Evolutionary conservation across 2,113 vertebrate species (phyloP).

Genomic region (Limnothrissa miodon): DNA sequence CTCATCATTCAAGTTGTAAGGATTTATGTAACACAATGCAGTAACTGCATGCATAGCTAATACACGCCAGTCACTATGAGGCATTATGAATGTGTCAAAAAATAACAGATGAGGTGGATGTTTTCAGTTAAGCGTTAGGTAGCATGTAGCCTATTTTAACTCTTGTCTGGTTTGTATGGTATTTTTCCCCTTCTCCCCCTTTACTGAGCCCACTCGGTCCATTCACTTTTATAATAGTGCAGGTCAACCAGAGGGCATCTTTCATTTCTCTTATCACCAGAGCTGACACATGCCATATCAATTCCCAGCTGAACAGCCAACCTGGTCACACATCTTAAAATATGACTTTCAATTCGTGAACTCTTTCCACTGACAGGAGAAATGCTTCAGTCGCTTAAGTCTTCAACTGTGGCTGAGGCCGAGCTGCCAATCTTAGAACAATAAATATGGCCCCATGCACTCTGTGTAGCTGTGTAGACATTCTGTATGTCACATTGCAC

Average conservation of each 20-base stretch:
- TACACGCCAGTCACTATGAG: no score
- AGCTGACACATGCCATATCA: slow-evolving; percentile 25
- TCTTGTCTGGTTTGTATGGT: background rate
- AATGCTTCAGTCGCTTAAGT: background rate
- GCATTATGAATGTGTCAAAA: no score
- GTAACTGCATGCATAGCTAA: no score
- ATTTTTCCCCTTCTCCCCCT: background rate
- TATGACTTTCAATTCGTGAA: background rate
- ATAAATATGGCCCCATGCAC: background rate
- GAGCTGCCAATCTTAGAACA: slow-evolving; percentile 5
- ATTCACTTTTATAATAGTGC: slow-evolving; percentile 23
- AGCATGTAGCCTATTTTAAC: background rate
- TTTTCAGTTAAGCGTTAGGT: background rate
- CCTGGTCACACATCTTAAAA: slow-evolving; percentile 11
- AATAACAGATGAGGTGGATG: no score
- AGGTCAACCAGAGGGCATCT: slow-evolving; percentile 24
- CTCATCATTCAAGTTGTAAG: no score
- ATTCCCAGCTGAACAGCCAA: slow-evolving; percentile 12
- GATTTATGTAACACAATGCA: no score
- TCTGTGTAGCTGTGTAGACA: background rate
- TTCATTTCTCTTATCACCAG: slow-evolving; percentile 31
- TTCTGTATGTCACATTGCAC: background rate
- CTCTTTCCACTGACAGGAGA: background rate
- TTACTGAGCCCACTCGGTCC: background rate
- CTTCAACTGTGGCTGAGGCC: background rate